Evolutionary conservation across 2,888 invertebrate species (phyloP), one percentile per base, ranked within the genome.

Genomic region (Caenorhabditis japonica): DNA sequence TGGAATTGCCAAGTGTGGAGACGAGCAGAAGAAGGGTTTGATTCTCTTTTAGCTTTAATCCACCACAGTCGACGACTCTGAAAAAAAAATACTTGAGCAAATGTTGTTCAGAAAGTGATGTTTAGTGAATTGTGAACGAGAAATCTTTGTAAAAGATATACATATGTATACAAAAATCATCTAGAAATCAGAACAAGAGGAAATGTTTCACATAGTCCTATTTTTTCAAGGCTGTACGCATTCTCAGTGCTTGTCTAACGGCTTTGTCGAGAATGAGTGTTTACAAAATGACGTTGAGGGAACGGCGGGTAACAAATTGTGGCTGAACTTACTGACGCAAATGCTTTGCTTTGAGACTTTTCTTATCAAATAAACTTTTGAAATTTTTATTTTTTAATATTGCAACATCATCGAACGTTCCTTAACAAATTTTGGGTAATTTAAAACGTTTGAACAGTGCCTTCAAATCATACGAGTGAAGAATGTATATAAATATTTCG

Each of bases 11-110:
- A 51, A 66, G 46, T 15, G 38, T 59, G 3, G 77, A 69, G n/a
- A 79, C 81, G 1, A 81, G 69, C 3, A 81, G 77, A 23, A 73
- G 71, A 25, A 81, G 72, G 17, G 75, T 64, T 27, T 62, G 62
- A 33, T 75, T 68, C 10, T 76, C 77, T 21, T 75, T 73, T 44
- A 81, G 66, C 34, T 75, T 70, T 44, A 81, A 58, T 43, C 79
- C 81, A 36, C 76, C 77, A 55, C 71, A 77, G 72, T 81, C 81
- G 41, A 81, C 71, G 21, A 81, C 79, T 77, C 81, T 81, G 74
- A 34, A 81, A 77, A 34, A 61, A 12, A 60, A 51, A 30, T 58
- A 30, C 33, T 43, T 30, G 23, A 55, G 39, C 27, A 33, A 51
- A 39, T 17, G n/a, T n/a, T n/a, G n/a, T n/a, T n/a, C n/a, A n/a